These are phyloP conservation scores for Deroptyus accipitrinus DNA, from an alignment of 2,113 vertebrate genomes.

Conservation along the genomic window DNA sequence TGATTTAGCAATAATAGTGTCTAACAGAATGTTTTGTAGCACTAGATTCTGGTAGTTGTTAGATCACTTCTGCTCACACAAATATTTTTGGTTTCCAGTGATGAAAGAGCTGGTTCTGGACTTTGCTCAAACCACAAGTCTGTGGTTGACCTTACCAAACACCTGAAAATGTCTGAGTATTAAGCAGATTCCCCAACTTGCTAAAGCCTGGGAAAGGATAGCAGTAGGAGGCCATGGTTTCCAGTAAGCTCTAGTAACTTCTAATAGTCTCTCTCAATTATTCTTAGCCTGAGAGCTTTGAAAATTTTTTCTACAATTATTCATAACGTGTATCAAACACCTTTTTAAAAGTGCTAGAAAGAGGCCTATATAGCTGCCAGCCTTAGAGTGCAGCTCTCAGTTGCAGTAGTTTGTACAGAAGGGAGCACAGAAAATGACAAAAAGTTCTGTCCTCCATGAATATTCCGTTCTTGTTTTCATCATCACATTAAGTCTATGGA, in stretches of 20 bases:
- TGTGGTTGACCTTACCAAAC: neutral
- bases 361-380: neutral
- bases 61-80: neutral
- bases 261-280: neutral
- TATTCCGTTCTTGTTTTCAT: neutral
- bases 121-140: neutral
- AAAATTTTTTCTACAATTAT: neutral
- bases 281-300: neutral
- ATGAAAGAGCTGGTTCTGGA: neutral
- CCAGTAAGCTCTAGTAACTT: neutral
- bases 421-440: neutral
- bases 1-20: neutral
- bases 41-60: neutral
- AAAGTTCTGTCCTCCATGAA: neutral
- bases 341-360: neutral
- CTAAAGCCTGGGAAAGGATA: neutral
- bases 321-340: neutral
- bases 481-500: neutral
- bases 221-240: neutral
- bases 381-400: neutral
- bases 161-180: neutral
- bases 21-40: neutral
- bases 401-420: neutral
- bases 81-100: neutral
- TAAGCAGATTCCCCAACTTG: neutral